A percentile compares a stretch with the other conserved stretches of the same genome.
Evolutionary conservation across 2,113 vertebrate genomes (phyloP).

Genomic region (Desmodus rotundus): DNA sequence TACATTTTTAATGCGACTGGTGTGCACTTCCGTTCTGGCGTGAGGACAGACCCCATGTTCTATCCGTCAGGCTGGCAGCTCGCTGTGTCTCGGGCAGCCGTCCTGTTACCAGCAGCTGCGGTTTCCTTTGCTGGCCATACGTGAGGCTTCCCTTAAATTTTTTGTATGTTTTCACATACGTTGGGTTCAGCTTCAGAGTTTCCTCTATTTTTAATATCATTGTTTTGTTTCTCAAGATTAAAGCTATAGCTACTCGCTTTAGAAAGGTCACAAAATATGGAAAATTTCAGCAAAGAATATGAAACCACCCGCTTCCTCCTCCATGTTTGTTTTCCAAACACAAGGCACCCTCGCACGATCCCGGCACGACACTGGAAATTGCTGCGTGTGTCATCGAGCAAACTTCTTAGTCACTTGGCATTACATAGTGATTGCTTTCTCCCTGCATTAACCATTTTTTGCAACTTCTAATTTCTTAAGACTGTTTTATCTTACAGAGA

Average conservation of each 20-base stretch:
- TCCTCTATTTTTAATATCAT: not conserved
- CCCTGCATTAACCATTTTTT: not conserved
- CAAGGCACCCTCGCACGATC: too few species aligned
- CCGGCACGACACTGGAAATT: too few species aligned
- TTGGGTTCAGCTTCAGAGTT: not conserved
- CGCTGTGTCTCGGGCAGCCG: not conserved
- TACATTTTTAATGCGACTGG: not conserved
- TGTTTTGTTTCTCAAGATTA: not conserved
- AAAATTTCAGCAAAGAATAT: not conserved
- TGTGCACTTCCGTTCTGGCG: not conserved
- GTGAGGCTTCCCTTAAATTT: not conserved
- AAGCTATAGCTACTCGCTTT: not conserved
- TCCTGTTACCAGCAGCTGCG: not conserved
- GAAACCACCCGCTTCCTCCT: not conserved
- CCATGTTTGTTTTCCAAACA: not conserved
- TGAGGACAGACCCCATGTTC: not conserved
- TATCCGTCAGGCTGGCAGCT: not conserved
- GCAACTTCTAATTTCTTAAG: not conserved
- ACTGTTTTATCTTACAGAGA: not conserved
- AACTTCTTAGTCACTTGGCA: not conserved
- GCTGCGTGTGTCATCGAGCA: not conserved
- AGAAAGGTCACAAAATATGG: not conserved
- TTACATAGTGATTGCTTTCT: not conserved
- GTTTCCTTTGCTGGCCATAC: rapidly evolving
- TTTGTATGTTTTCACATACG: not conserved